phyloP scores from a whole-genome alignment of 2,888 invertebrate species.

The Sesia bembeciformis region DNA sequence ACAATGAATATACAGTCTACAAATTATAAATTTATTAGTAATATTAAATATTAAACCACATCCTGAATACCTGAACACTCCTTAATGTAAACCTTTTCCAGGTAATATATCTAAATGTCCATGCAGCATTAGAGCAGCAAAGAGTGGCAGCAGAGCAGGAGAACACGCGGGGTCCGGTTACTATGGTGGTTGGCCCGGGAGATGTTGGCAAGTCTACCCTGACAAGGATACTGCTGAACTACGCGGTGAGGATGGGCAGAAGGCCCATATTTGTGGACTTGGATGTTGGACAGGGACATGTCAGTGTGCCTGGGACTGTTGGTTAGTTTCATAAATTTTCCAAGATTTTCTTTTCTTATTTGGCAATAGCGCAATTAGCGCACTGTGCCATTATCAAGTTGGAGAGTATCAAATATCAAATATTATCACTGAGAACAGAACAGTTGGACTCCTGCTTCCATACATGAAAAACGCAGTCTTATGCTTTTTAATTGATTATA shows the following conservation, averaged over 20 bases:
- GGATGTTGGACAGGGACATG: constrained; percentile 95
- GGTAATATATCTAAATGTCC: constrained; percentile 94
- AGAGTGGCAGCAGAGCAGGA: constrained; percentile 86
- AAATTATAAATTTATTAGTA: too few species aligned
- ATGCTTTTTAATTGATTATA: too few species aligned
- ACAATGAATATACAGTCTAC: too few species aligned
- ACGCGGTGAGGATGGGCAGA: constrained; percentile 92
- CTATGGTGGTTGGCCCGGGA: constrained; percentile 93
- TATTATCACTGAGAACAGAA: too few species aligned
- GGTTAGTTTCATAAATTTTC: constrained; percentile 53
- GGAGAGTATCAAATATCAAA: too few species aligned
- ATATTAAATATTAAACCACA: too few species aligned
- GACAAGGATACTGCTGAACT: constrained; percentile 91
- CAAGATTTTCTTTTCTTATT: too few species aligned
- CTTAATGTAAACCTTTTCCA: constrained; percentile 16
- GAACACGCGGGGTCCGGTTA: constrained; percentile 84
- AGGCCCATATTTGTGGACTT: constrained; percentile 95
- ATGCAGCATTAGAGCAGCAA: constrained; percentile 94
- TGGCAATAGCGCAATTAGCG: too few species aligned
- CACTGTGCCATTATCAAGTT: too few species aligned
- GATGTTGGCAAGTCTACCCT: constrained; percentile 98
- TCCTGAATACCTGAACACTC: too few species aligned
- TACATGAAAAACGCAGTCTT: too few species aligned
- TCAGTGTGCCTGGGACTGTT: constrained; percentile 93
- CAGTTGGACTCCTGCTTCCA: too few species aligned